Base-by-base conservation (phyloP, 2,888 invertebrate genomes). In the Tinea trinotella region DNA sequence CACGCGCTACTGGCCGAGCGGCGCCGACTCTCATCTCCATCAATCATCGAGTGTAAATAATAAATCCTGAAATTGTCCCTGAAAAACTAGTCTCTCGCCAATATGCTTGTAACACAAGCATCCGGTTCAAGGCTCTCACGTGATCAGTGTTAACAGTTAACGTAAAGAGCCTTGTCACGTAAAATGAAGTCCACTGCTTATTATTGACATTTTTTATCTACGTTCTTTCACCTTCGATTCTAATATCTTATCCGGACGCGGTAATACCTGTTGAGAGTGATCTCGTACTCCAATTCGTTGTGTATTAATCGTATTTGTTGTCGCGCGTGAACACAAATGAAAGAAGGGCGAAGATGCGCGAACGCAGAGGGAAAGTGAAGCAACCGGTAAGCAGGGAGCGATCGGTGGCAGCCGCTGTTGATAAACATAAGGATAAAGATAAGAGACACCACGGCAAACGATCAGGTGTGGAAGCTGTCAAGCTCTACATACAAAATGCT, bases 401-500 rank as follows among this genome's bases (percentile, higher is more conserved):
- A 17, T 13, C 53, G 40, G 18, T 18, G 18, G 4, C 10, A 5
- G 36, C 19, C 19, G 53, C 20, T 2, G 40, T 18, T 19, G 50
- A 50, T 24, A 50, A 22, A 35, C 52, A 54, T 13, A 62, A 60
- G 35, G 40, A 53, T 55, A 57, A 59, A 6, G 62, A 17, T 54
- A 67, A 20, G 70, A 67, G 2, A 15, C 64, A 65, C 13, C 71
- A 74, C 12, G 59, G 59, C 15, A 85, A 85, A 62, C 67, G 85
- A 49, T 84, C 85, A 7, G 85, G 85, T 1, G 63, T 83, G 35
- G 85, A 83, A 18, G 85, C 85, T 24, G 85, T 85, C 12, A 84
- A 82, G 61, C 63, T 85, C 44, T 80, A 85, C 60, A 65, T 83
- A 35, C 57, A 83, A 59, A 64, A 64, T 19, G 83, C 84, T 1